A percentile compares a stretch with the other conserved stretches of the same genome.
Conservation (phyloP, 2,888 invertebrate genomes). For the Napeogenes inachia region DNA sequence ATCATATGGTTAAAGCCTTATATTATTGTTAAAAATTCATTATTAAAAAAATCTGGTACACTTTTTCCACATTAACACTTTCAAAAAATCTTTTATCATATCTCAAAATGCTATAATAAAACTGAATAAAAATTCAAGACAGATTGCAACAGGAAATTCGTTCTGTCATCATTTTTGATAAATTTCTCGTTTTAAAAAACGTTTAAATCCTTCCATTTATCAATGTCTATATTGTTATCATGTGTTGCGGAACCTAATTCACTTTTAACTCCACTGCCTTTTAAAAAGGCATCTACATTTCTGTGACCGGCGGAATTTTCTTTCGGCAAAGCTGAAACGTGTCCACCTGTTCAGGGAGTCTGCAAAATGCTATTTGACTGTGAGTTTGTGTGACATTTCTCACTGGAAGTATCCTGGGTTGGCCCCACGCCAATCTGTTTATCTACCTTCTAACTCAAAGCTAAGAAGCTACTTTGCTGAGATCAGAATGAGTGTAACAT, state of each 20-base stretch:
- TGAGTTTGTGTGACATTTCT: slow-evolving; percentile 27
- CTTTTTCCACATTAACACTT: background rate
- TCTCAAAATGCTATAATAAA: background rate
- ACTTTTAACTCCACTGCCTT: slow-evolving; percentile 21
- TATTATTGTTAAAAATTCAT: too few relatives aligned
- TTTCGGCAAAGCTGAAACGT: slow-evolving; percentile 15
- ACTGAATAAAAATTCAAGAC: background rate
- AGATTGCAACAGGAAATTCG: slow-evolving; percentile 3
- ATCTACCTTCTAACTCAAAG: slow-evolving; percentile 27
- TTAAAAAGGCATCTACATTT: slow-evolving; percentile 23
- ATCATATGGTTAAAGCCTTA: too few relatives aligned
- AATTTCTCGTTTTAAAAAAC: slow-evolving; percentile 35
- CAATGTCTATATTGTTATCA: slow-evolving; percentile 18
- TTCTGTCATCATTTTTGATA: slow-evolving; percentile 1
- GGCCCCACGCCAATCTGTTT: slow-evolving; percentile 28
- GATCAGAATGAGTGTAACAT: slow-evolving; percentile 10
- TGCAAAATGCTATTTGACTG: slow-evolving; percentile 28
- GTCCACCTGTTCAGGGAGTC: slow-evolving; percentile 29
- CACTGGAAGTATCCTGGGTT: slow-evolving; percentile 25
- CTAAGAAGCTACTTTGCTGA: slow-evolving; percentile 21
- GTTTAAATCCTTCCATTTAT: slow-evolving; percentile 25
- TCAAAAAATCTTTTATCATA: background rate
- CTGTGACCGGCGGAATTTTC: slow-evolving; percentile 17
- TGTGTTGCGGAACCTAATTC: slow-evolving; percentile 24
- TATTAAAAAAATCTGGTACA: too few relatives aligned